Percentiles rank a stretch among this genome's conserved stretches.
Evolutionary conservation across 2,113 vertebrate genomes (phyloP).

Genomic region (Stigmatopora argus): DNA sequence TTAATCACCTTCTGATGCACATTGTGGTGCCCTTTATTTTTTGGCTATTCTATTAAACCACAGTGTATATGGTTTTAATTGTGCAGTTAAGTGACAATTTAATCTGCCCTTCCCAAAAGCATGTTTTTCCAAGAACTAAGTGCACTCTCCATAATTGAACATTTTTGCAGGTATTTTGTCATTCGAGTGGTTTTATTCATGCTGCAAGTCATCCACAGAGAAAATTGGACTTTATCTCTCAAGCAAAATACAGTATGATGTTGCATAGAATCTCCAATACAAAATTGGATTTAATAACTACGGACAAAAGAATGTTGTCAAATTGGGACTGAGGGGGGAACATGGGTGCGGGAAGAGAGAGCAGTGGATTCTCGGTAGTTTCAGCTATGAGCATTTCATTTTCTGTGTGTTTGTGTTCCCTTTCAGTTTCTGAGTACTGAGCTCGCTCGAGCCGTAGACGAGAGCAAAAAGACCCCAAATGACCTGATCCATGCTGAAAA

Average conservation of each 20-base stretch:
- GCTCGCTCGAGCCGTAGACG: conserved; percentile 85
- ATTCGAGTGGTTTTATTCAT: conserved; percentile 31
- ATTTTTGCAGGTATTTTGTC: conserved; percentile 23
- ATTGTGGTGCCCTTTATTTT: background rate
- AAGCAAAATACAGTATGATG: conserved; percentile 24
- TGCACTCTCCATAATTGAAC: conserved; percentile 49
- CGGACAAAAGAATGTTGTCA: conserved; percentile 42
- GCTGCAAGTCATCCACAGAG: conserved; percentile 6
- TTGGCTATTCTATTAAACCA: conserved; percentile 6
- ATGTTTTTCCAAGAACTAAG: conserved; percentile 29
- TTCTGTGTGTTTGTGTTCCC: conserved; percentile 20
- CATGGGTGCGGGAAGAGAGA: background rate
- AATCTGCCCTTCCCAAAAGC: conserved; percentile 26
- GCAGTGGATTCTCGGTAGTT: conserved; percentile 46
- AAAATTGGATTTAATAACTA: conserved; percentile 42
- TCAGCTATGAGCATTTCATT: conserved; percentile 33
- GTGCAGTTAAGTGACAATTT: conserved; percentile 13
- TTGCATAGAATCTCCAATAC: conserved; percentile 23
- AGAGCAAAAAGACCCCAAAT: conserved; percentile 89
- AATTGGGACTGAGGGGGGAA: conserved; percentile 13
- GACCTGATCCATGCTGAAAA: conserved; percentile 95
- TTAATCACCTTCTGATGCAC: background rate
- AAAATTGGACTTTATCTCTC: conserved; percentile 23
- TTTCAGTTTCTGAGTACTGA: conserved; percentile 85
- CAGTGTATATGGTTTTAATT: conserved; percentile 16